phyloP scores from a whole-genome alignment of 2,888 invertebrate genomes.

The Pyrgus malvae region DNA sequence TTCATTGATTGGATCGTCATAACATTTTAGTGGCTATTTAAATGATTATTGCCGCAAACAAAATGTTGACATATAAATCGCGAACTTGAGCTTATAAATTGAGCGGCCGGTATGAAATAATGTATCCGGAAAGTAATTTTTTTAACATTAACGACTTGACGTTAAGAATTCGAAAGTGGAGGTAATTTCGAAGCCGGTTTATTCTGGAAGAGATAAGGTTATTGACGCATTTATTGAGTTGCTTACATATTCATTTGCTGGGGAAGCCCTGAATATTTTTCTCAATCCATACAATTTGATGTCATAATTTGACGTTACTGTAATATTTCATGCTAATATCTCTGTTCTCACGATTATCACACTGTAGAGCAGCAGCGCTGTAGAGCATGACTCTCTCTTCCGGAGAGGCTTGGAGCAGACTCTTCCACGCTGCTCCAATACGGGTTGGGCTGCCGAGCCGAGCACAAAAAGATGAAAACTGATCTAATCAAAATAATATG shows the following conservation, averaged over 20 bases:
- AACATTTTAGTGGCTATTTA: neutral
- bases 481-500: too few species aligned
- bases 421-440: too few species aligned
- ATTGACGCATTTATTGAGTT: neutral
- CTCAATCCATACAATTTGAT: too few species aligned
- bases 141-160: constrained; percentile 6
- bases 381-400: too few species aligned
- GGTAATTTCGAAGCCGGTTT: constrained; percentile 7
- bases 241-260: neutral
- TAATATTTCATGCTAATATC: too few species aligned
- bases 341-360: too few species aligned
- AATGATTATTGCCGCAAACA: neutral
- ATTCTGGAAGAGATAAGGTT: neutral
- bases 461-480: too few species aligned
- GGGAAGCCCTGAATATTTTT: too few species aligned
- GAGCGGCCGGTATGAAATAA: neutral
- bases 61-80: constrained; percentile 2
- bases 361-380: too few species aligned
- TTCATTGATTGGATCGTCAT: neutral
- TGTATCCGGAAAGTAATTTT: constrained; percentile 13
- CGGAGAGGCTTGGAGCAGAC: too few species aligned
- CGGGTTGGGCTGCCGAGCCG: too few species aligned
- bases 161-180: constrained; percentile 16
- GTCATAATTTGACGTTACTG: too few species aligned
- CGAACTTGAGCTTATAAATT: neutral